Percentiles rank a stretch among this genome's conserved stretches.
These are phyloP conservation scores for Scomber scombrus DNA, from an alignment of 2,113 vertebrate species.

Conservation along the genomic window DNA sequence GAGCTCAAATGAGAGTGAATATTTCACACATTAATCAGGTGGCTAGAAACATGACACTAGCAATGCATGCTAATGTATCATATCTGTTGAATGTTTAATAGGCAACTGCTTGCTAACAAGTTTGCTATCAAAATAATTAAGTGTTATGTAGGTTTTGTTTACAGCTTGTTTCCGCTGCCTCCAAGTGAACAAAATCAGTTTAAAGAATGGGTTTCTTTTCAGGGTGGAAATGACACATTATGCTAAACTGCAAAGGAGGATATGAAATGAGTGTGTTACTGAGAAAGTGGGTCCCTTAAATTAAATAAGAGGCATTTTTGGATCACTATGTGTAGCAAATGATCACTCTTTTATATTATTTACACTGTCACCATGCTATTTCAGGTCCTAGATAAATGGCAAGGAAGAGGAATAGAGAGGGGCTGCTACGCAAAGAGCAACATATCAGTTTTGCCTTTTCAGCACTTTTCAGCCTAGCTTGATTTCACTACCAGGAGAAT, in stretches of 20 bases:
- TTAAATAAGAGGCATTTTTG: not conserved
- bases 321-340: not conserved
- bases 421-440: not conserved
- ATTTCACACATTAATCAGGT: too few species aligned
- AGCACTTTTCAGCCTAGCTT: conserved; percentile 5
- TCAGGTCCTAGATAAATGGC: not conserved
- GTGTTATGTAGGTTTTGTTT: not conserved
- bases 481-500: conserved; percentile 18
- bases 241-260: not conserved
- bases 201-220: not conserved
- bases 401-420: not conserved
- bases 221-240: not conserved
- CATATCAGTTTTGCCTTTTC: not conserved
- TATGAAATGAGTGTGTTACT: not conserved
- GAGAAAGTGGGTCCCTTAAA: not conserved
- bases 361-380: not conserved
- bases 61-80: too few species aligned
- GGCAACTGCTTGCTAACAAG: not conserved
- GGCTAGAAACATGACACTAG: too few species aligned
- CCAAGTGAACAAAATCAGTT: not conserved
- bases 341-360: not conserved
- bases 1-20: too few species aligned
- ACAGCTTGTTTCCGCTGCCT: not conserved
- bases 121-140: not conserved
- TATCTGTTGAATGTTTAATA: too few species aligned